A percentile compares a stretch with the other conserved stretches of the same genome.
Evolutionary conservation across 2,888 invertebrate species (phyloP).

Genomic region (Ormyrus thymus): DNA sequence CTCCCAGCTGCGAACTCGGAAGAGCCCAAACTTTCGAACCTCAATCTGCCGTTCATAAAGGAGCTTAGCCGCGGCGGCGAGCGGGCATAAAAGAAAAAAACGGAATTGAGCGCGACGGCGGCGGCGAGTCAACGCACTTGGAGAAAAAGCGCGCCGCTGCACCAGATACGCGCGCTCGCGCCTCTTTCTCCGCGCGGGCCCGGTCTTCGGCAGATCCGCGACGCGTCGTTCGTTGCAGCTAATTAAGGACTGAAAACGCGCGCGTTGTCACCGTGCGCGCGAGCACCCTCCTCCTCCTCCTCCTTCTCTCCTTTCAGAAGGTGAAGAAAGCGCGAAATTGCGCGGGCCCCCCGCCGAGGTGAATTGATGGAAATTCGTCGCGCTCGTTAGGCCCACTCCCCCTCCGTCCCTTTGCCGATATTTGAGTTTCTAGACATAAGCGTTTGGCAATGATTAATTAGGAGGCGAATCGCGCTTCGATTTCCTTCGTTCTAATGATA

Average conservation of each 20-base stretch:
- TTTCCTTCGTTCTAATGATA: no score
- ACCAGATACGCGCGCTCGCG: conserved; percentile 27
- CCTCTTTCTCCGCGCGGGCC: not conserved
- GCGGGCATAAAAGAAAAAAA: not conserved
- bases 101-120: not conserved
- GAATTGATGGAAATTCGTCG: conserved; percentile 65
- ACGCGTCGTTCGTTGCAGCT: conserved; percentile 30
- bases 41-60: no score
- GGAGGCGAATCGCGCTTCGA: no score
- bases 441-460: no score
- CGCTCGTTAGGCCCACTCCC: conserved; percentile 58
- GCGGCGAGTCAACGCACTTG: not conserved
- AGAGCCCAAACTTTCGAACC: no score
- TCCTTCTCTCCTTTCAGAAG: conserved; percentile 33
- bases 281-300: not conserved
- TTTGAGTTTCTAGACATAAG: no score
- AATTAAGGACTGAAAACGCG: conserved; percentile 37
- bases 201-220: conserved; percentile 13
- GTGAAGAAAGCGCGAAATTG: conserved; percentile 72
- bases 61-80: no score
- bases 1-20: no score
- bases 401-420: no score
- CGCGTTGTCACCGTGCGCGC: not conserved
- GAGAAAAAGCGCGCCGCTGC: conserved; percentile 39
- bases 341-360: conserved; percentile 57